Evolutionary conservation across 2,888 invertebrate genomes (phyloP), one percentile per base, ranked within the genome.

Genomic region (Eustalomyia histrio): DNA sequence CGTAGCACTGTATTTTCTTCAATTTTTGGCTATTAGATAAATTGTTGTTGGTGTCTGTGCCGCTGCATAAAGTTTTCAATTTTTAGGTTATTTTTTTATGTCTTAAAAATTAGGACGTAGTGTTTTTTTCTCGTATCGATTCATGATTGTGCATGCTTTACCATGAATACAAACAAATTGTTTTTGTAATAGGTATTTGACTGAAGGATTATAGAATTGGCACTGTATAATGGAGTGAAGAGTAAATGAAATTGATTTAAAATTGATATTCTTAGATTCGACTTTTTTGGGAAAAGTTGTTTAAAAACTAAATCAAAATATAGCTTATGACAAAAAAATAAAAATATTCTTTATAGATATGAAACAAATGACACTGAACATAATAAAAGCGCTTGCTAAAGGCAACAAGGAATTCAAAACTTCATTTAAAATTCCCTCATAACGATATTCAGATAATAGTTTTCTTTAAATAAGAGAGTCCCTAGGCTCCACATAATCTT

Each of bases 121-220:
- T 60, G 14, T 61, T 12, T 57, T 43, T 29, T 43, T 39, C 14
- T n/a, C 63, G 43, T 9, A 35, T 68, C 55, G 14, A 52, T 21
- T 55, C 74, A 74, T 78, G 74, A 33, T 74, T 53, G 60, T 74
- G 71, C 81, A 81, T 81, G 55, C 47, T 63, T 60, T 12, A 24
- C 55, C 47, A 63, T 47, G 16, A n/a, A 35, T 29, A 71, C 55
- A 29, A 1, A 39, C 39, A 71, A 29, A 78, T 39, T 50, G 58
- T 47, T 72, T 58, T 69, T 61, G 74, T 75, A 81, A 81, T 71
- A 74, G 81, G 75, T 78, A 78, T 81, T 81, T 81, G 81, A 81
- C 78, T 75, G 81, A 81, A 81, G 74, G 61, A 78, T 78, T 78
- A 81, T 81, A 81, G 78, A 81, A 78, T 81, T 81, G 53, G 71